Evolutionary conservation across 2,888 invertebrate species (phyloP), one percentile per base, ranked within the genome.

Genomic region (Pollenia labialis): DNA sequence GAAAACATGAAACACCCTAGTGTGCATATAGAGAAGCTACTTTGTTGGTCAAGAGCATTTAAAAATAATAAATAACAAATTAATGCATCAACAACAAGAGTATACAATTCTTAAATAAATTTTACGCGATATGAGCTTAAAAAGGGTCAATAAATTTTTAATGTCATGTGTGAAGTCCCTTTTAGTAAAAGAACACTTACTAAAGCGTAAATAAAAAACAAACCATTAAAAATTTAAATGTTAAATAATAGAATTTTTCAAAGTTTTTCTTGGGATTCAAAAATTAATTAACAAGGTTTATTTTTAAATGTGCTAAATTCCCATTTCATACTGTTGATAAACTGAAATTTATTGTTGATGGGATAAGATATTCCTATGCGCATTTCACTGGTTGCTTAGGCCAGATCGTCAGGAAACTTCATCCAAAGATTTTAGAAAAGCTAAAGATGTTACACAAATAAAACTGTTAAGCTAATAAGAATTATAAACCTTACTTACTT

Each of bases 81-180:
- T 23, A 76, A 4, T 14, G 12, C 12, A 56, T 48, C 7, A 69
- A 69, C n/a, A 71, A 44, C 14, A n/a, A 52, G 32, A 81, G 7
- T 66, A 56, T 66, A 66, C 50, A 54, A 64, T 54, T 76, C 32
- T 46, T 60, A 18, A 66, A 32, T 69, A 46, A 11, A 54, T 50
- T 64, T 18, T 66, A 4, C 11, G 60, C 52, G 60, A 62, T 56
- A 71, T 8, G 4, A 40, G 62, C 10, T 18, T 50, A 7, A 64
- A 71, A 62, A 56, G 71, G 56, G 69, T 69, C 76, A 82, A 54
- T 76, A 76, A 76, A 71, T 71, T 46, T 48, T 46, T 72, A 76
- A 54, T 54, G 75, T 76, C 82, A 69, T 46, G 46, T 44, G 76
- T 82, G 8, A 82, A 76, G 82, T 71, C 76, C 82, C 52, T 42